These are phyloP conservation scores for Folsomia candida DNA, from an alignment of 2,888 invertebrate species.

Conservation along the genomic window DNA sequence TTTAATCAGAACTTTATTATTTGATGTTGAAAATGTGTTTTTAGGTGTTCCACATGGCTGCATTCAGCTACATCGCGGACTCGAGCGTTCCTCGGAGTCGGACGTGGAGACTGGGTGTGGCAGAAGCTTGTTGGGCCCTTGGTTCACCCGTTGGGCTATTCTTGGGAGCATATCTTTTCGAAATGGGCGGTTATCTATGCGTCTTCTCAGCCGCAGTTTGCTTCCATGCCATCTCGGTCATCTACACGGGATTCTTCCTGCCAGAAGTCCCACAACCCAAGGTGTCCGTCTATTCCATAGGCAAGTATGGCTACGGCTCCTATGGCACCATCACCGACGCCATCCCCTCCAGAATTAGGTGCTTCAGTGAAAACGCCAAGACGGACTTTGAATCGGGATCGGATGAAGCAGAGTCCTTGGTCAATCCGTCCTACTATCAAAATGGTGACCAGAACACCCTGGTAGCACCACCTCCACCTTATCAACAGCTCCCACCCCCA, in stretches of 20 bases:
- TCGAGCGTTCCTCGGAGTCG: conserved; percentile 48
- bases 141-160: conserved; percentile 46
- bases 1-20: neutral
- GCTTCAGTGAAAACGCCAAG: conserved; percentile 40
- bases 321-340: conserved; percentile 41
- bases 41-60: too few species aligned
- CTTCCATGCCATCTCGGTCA: conserved; percentile 42
- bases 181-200: conserved; percentile 46
- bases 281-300: conserved; percentile 31
- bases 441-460: neutral
- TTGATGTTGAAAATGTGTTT: too few species aligned
- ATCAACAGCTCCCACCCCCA: neutral
- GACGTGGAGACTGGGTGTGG: conserved; percentile 48
- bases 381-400: conserved; percentile 6
- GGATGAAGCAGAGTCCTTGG: conserved; percentile 28
- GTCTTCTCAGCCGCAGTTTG: conserved; percentile 45
- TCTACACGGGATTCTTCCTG: conserved; percentile 45
- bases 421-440: neutral
- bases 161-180: conserved; percentile 46
- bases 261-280: conserved; percentile 49
- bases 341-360: conserved; percentile 34
- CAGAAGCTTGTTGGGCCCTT: conserved; percentile 48
- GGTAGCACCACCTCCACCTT: too few species aligned
- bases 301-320: conserved; percentile 43
- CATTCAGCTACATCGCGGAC: conserved; percentile 47